Percentiles rank a stretch among this genome's conserved stretches.
These are phyloP conservation scores for Sebastes minor DNA, from an alignment of 2,797 vertebrate species.

Conservation along the genomic window DNA sequence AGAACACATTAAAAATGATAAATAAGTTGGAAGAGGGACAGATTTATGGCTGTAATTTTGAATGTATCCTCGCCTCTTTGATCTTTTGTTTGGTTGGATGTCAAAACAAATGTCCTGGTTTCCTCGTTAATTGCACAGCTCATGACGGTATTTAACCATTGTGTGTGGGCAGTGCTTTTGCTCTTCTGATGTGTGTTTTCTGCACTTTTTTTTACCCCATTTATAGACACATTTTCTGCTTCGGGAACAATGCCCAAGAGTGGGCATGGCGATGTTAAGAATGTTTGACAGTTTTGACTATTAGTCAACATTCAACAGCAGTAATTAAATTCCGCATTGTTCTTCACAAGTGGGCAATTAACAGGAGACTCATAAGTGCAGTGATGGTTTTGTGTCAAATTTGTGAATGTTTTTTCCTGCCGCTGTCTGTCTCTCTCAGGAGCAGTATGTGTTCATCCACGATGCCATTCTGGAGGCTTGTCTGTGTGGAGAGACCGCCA, in stretches of 20 bases:
- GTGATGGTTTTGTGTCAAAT: conserved; percentile 1
- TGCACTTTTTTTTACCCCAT: conserved; percentile 20
- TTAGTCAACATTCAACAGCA: conserved; percentile 55
- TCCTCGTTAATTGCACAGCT: conserved; percentile 58
- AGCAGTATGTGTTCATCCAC: conserved; percentile 97
- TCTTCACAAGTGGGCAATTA: conserved; percentile 51
- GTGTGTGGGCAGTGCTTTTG: conserved; percentile 45
- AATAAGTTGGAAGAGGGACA: conserved; percentile 26
- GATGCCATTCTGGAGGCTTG: conserved; percentile 97
- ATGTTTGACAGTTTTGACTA: conserved; percentile 52
- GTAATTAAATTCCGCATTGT: conserved; percentile 62
- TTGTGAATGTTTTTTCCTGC: not conserved
- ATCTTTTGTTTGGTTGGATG: conserved; percentile 60
- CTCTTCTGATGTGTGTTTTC: conserved; percentile 43
- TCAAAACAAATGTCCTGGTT: conserved; percentile 62
- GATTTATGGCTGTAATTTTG: conserved; percentile 28
- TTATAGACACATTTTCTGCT: conserved; percentile 11
- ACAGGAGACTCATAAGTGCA: not conserved
- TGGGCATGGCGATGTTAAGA: conserved; percentile 20
- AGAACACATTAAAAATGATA: conserved; percentile 31
- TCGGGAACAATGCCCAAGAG: conserved; percentile 31
- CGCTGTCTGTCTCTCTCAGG: conserved; percentile 73
- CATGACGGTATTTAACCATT: conserved; percentile 36
- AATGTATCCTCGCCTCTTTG: conserved; percentile 38
- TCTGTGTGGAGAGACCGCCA: conserved; percentile 94